These are phyloP conservation scores for Dendroctonus ponderosae DNA, from an alignment of 1,140 invertebrate genomes.

Conservation along the genomic window DNA sequence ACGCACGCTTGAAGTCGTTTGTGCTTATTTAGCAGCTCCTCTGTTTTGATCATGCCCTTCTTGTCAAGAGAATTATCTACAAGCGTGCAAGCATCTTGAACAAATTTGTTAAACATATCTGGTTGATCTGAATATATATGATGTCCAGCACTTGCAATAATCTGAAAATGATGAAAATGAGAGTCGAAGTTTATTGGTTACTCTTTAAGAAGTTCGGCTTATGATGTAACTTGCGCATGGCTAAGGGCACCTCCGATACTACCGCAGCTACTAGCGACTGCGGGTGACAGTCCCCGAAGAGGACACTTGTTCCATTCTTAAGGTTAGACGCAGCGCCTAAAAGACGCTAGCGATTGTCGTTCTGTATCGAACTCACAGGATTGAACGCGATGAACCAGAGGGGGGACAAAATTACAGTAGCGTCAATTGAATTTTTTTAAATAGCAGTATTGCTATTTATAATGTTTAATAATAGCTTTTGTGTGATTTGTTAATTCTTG, in stretches of 20 bases:
- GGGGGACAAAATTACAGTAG: too few relatives aligned
- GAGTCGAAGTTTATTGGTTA: not conserved
- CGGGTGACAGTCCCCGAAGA: not conserved
- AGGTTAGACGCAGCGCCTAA: not conserved
- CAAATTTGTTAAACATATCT: constrained; percentile 82
- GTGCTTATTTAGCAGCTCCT: constrained; percentile 9
- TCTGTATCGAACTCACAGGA: too few relatives aligned
- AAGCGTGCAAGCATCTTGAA: constrained; percentile 69
- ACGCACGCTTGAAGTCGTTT: constrained; percentile 9
- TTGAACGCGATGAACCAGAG: too few relatives aligned
- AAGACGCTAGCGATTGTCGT: too few relatives aligned
- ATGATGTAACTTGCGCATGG: too few relatives aligned
- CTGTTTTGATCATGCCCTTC: constrained; percentile 1
- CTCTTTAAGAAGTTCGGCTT: too few relatives aligned
- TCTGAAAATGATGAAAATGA: constrained; percentile 55
- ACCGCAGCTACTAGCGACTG: too few relatives aligned
- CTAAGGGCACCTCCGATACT: too few relatives aligned
- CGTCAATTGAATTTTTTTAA: too few relatives aligned
- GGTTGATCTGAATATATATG: constrained; percentile 93
- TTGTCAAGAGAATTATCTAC: constrained; percentile 48
- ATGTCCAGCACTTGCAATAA: constrained; percentile 89
- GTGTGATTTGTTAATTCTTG: too few relatives aligned
- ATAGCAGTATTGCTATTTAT: too few relatives aligned
- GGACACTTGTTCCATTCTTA: not conserved
- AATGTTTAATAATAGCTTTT: too few relatives aligned